Base-by-base conservation (phyloP, 2,888 invertebrate genomes). In the Drosophila vallismaia region DNA sequence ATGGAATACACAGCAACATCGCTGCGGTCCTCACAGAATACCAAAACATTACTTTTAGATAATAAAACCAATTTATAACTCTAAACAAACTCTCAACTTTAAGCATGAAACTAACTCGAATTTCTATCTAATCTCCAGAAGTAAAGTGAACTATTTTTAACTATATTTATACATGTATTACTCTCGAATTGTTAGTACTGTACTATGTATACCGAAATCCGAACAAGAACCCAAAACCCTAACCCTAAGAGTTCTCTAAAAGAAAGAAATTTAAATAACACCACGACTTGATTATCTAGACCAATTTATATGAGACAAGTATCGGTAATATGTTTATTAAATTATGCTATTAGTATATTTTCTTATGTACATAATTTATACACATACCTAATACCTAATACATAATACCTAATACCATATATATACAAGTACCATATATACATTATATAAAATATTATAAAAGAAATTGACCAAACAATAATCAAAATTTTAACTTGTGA, bases 401-500 rank as follows among this genome's bases (percentile, higher is more conserved):
- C 53, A 55, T 33, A 75, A 55, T 64, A 74, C 55, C 62, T 19
- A 19, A 68, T 56, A 67, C 53, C 52, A 7, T 55, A 57, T 52
- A 71, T 44, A 73, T 51, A 71, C 40, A 70, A 45, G 46, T 64
- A 59, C 48, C 60, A 60, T 70, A 42, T 45, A 66, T 54, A 56
- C 36, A 59, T 55, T 50, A 62, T 58, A 50, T 29, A 70, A 62
- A 70, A 60, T 79, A 57, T 53, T 63, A 60, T 63, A 63, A 54
- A 78, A 86, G 57, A 63, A 78, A 86, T 79, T 82, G 88, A 90
- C 88, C 89, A 89, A 90, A 86, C 90, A 87, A 88, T 88, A 90
- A 89, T 89, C 90, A 89, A 89, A 89, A 90, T 87, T 89, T 88
- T 88, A 86, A 89, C 88, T 88, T 89, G 89, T 89, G 89, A 89